phyloP scores from a whole-genome alignment of 2,888 invertebrate species.

The Nebria brevicollis region DNA sequence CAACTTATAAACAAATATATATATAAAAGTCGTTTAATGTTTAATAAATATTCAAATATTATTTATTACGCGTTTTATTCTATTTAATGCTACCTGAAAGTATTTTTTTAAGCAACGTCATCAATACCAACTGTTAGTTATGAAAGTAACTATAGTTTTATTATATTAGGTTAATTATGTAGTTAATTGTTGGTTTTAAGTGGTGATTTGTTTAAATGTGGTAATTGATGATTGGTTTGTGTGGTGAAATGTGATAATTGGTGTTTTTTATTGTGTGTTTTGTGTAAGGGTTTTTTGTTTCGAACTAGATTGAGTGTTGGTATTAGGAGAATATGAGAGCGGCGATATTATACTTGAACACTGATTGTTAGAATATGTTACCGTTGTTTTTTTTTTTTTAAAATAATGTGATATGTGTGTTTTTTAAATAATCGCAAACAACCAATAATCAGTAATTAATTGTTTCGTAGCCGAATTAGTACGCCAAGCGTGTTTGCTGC shows the following conservation, averaged over 20 bases:
- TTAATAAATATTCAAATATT: neutral
- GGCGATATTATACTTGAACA: neutral
- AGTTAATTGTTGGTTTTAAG: no score
- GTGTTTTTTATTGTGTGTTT: neutral
- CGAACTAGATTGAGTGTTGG: neutral
- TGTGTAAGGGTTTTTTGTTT: neutral
- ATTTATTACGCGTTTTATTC: no score
- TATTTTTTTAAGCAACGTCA: neutral
- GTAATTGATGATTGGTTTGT: neutral
- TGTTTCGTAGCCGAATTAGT: slow-evolving; percentile 6
- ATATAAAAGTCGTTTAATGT: no score
- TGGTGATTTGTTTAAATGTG: neutral
- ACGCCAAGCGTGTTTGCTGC: slow-evolving; percentile 30
- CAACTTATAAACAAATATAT: no score
- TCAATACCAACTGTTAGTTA: neutral
- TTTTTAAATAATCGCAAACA: neutral
- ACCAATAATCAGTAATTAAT: slow-evolving; percentile 7
- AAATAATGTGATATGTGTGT: slow-evolving; percentile 19
- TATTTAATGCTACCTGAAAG: no score
- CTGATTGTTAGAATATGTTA: neutral
- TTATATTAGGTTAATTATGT: no score
- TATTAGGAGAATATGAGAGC: neutral
- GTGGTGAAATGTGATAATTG: neutral
- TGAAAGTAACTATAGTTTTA: neutral
- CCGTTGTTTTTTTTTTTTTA: slow-evolving; percentile 10